Conservation (phyloP, 1,140 invertebrate species). For the Helicoverpa armigera region DNA sequence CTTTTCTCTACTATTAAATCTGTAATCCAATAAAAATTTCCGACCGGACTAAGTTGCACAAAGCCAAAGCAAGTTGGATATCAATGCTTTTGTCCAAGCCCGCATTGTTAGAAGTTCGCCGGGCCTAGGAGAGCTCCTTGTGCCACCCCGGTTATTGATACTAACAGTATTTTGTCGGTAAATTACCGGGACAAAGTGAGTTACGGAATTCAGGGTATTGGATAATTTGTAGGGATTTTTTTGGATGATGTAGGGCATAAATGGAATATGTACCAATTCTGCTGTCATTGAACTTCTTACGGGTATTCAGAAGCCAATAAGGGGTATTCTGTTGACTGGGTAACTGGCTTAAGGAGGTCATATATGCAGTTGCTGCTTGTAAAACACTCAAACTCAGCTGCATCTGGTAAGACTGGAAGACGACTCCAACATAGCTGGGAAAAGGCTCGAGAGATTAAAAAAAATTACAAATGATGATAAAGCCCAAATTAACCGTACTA, state of each 20-base stretch:
- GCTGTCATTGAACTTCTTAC: no score
- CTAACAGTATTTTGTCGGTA: constrained; percentile 32
- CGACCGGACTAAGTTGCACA: constrained; percentile 23
- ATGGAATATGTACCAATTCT: no score
- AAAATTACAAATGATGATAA: no score
- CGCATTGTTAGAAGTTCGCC: constrained; percentile 56
- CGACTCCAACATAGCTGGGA: no score
- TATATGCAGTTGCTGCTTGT: no score
- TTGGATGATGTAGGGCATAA: background rate
- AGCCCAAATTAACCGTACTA: no score
- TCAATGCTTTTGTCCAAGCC: constrained; percentile 53
- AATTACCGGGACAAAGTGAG: constrained; percentile 30
- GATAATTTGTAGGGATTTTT: constrained; percentile 2
- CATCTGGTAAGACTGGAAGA: no score
- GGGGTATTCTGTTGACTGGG: no score
- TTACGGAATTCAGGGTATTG: constrained; percentile 31
- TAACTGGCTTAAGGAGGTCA: no score
- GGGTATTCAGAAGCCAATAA: no score
- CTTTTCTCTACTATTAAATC: constrained; percentile 33
- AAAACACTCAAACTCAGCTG: no score
- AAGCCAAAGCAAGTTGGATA: constrained; percentile 9
- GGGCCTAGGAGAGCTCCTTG: constrained; percentile 51
- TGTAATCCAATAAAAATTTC: constrained; percentile 49
- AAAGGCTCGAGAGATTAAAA: no score
- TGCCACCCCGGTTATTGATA: constrained; percentile 55